A percentile compares a stretch with the other conserved stretches of the same genome.
These are phyloP conservation scores for Gasterosteus nipponicus DNA, from an alignment of 2,113 vertebrate genomes.

Conservation along the genomic window DNA sequence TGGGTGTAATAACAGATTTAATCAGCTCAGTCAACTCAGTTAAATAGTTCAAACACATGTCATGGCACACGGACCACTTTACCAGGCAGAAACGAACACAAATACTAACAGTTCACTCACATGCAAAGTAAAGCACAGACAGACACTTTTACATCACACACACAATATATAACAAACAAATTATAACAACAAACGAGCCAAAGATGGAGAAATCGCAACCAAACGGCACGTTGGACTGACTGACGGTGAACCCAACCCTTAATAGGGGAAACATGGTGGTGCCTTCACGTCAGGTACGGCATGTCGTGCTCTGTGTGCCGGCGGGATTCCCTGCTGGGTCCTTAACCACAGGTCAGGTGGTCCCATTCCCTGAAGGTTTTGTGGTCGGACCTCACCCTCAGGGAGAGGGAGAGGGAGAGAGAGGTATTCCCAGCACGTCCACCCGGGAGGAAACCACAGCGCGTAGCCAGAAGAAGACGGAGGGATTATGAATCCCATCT, in stretches of 20 bases:
- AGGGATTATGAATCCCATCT: background rate
- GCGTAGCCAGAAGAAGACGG: background rate
- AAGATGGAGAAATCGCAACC: background rate
- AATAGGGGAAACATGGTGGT: background rate
- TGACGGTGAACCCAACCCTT: background rate
- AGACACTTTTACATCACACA: background rate
- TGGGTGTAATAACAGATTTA: constrained; percentile 52
- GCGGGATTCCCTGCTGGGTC: background rate
- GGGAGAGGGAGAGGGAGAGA: background rate
- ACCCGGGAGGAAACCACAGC: background rate
- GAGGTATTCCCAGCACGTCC: background rate
- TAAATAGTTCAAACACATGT: constrained; percentile 57
- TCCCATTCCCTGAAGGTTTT: background rate
- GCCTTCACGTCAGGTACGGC: background rate
- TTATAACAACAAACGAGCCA: background rate
- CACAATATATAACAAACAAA: background rate
- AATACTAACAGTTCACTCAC: constrained; percentile 33
- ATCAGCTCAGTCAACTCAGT: constrained; percentile 47
- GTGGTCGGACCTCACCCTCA: background rate
- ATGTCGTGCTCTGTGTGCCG: background rate
- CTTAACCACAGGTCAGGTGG: background rate
- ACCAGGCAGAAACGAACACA: constrained; percentile 21
- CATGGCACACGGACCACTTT: constrained; percentile 24
- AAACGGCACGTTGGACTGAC: background rate
- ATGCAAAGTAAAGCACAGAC: constrained; percentile 12